Percentiles rank a stretch among this genome's conserved stretches.
These are phyloP conservation scores for Trididemnum nubilum DNA, from an alignment of 23 tunicate species.

Conservation along the genomic window DNA sequence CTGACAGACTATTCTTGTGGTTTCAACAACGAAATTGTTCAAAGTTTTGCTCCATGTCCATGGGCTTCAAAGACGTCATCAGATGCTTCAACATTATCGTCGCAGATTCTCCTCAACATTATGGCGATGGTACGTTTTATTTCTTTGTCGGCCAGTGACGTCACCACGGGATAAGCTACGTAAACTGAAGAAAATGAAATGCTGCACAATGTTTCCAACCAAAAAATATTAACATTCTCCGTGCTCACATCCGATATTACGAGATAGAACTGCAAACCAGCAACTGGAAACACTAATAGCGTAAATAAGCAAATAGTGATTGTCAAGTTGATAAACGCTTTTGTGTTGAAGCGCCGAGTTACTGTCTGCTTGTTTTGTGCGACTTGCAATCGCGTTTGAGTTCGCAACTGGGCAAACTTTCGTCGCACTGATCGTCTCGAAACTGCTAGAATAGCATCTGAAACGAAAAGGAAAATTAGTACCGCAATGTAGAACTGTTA, in stretches of 20 bases:
- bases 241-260: background rate
- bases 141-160: constrained; percentile 33
- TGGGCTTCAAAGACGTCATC: background rate
- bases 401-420: background rate
- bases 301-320: constrained; percentile 26
- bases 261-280: constrained; percentile 11
- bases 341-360: constrained; percentile 27
- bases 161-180: constrained; percentile 25
- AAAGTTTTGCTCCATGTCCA: no score
- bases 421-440: background rate
- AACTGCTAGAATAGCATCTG: no score
- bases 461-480: no score
- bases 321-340: constrained; percentile 32
- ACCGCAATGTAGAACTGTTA: no score
- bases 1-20: no score
- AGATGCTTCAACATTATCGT: background rate
- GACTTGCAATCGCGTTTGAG: constrained; percentile 8
- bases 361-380: background rate
- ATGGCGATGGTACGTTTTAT: constrained; percentile 28
- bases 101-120: constrained; percentile 15
- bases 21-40: no score
- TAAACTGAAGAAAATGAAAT: constrained; percentile 14
- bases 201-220: constrained; percentile 5
- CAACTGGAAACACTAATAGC: constrained; percentile 14
- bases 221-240: background rate